Base-by-base conservation (phyloP, 2,797 vertebrate species). In the Petrocephalus schoutedeni region DNA sequence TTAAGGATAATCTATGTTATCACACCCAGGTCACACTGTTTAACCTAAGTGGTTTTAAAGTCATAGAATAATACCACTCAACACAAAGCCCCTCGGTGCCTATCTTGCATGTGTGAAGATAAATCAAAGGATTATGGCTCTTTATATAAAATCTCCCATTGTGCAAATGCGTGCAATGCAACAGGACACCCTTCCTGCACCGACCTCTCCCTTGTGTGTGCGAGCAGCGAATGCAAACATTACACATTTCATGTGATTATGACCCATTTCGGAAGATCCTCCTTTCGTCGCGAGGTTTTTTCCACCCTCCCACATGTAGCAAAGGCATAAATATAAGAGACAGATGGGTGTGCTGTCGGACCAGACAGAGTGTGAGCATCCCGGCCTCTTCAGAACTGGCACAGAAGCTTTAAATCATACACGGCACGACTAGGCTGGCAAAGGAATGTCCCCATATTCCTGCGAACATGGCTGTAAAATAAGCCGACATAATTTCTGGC, bases 281-380 rank as follows among this genome's bases (percentile, higher is more conserved):
- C 36, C 80, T 67, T 82, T 88, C 58, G 21, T 88, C 36, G 4
- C 82, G 0, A 3, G 87, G 23, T 71, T 85, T 87, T 85, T 87
- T 58, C 83, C 53, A 86, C 67, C 61, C 83, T 53, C 83, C 80
- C 49, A 32, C 53, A 32, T 21, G 53, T 32, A 10, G 10, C 32
- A 57, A 49, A 86, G 28, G 51, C 87, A 88, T 86, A 88, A 88
- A 88, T 85, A 88, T 86, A 51, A 61, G 61, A 88, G 87, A 88
- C 87, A 41, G 59, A 88, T 88, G 83, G 61, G 51, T 23, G 51
- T 49, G 59, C 83, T 71, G 83, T 86, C 83, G 36, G 83, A 85
- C 2, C 58, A 74, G 87, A 86, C 87, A 45, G 82, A 88, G 59
- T 67, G 83, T 53, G 19, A 57, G 82, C 83, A n/a, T 74, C 59